Conservation (phyloP, 2,113 vertebrate genomes). For the Chloroceryle aenea region DNA sequence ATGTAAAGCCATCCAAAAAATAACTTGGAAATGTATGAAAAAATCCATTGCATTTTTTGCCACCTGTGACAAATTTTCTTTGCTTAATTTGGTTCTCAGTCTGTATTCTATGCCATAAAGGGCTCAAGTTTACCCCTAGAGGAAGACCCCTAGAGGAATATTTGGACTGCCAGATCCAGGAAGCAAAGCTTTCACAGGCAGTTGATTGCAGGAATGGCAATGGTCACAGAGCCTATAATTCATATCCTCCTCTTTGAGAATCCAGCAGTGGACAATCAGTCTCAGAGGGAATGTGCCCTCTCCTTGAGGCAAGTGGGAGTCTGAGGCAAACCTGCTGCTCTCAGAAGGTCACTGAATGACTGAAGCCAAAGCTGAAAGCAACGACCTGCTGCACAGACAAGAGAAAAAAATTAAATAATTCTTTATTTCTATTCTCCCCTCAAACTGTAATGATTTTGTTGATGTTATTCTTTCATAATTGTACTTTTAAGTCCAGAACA, state of each 20-base stretch:
- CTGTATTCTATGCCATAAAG: neutral
- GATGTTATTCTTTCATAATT: neutral
- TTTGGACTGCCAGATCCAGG: neutral
- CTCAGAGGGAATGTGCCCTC: neutral
- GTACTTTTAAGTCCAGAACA: neutral
- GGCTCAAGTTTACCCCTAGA: neutral
- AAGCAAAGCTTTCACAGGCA: conserved; percentile 8
- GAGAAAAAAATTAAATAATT: neutral
- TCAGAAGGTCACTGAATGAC: neutral
- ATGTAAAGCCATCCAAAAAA: neutral
- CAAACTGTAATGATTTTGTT: neutral
- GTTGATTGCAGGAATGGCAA: neutral
- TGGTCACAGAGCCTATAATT: neutral
- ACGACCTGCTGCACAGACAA: neutral
- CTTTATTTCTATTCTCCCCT: neutral
- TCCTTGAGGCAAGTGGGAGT: neutral
- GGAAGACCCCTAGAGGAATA: neutral
- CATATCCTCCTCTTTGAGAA: neutral
- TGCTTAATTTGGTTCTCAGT: neutral
- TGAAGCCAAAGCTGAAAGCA: neutral
- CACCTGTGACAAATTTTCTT: neutral
- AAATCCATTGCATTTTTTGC: neutral
- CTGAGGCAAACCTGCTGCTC: neutral
- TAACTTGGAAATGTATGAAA: neutral
- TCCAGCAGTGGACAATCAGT: neutral